Percentiles rank a stretch among this genome's conserved stretches.
phyloP scores from a whole-genome alignment of 2,113 vertebrate genomes.

The Callipepla californica region DNA sequence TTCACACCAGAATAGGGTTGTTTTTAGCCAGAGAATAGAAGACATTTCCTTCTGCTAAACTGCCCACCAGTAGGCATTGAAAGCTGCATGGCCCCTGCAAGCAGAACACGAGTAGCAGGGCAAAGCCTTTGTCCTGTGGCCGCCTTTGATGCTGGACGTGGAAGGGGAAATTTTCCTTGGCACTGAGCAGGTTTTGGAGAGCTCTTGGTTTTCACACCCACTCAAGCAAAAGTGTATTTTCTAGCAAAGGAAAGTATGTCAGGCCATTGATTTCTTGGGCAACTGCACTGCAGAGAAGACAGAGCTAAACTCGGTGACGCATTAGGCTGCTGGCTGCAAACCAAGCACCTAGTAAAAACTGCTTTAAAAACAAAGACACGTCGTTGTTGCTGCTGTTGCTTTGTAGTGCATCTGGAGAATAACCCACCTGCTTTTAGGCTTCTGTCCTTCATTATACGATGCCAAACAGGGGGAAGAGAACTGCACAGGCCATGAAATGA shows the following conservation, averaged over 20 bases:
- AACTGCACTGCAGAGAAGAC: neutral
- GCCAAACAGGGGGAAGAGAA: neutral
- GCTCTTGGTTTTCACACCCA: conserved; percentile 31
- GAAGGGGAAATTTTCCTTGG: neutral
- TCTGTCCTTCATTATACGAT: neutral
- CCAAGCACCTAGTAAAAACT: conserved; percentile 25
- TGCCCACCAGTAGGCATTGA: neutral
- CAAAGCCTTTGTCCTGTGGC: neutral
- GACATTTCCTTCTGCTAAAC: neutral
- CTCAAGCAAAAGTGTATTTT: conserved; percentile 44
- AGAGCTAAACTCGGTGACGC: conserved; percentile 2
- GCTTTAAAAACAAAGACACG: neutral
- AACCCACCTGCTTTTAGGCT: neutral
- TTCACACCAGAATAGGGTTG: neutral
- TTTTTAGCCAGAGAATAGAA: conserved; percentile 17
- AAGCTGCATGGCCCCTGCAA: neutral
- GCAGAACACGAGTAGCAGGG: neutral
- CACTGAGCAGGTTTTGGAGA: neutral
- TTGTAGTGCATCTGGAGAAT: neutral
- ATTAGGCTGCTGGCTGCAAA: conserved; percentile 35
- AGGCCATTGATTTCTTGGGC: conserved; percentile 52
- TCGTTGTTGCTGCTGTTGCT: neutral
- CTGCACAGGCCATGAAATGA: neutral
- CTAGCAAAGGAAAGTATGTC: conserved; percentile 43
- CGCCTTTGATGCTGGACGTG: neutral